Evolutionary conservation across 2,113 vertebrate species (phyloP), one percentile per base, ranked within the genome.

Genomic region (Xiphorhynchus elegans): DNA sequence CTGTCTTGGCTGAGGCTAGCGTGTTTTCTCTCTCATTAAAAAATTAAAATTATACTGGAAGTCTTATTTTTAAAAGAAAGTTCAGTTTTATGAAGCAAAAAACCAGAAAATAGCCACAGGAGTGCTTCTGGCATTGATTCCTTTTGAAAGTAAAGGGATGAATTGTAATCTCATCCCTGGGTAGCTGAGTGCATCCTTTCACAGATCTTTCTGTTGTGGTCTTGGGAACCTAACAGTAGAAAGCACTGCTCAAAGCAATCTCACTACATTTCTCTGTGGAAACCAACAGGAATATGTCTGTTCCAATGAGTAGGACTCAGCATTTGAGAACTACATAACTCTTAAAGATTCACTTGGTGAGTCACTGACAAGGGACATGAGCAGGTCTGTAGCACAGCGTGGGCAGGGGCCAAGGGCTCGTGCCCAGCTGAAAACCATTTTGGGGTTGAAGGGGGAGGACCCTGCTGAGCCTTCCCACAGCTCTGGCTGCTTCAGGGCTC

Each of bases 301-400:
- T 39, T 90, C 66, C 21, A 31, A 5, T 14, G 40, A 76, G 21
- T 5, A 77, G 50, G 20, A 37, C 16, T 90, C 0, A 0, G 11
- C 29, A 24, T 2, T 12, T 70, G 35, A 35, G 40, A 44, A 9
- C 76, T 23, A 21, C 17, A 28, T 12, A 7, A n/a, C 60, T 56
- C 33, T 40, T 49, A 46, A 50, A 60, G 62, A 25, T 49, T 53
- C 21, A 39, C 8, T 3, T 2, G 2, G 11, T 49, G 58, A 69
- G 44, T 84, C 64, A n/a, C 33, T 31, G 52, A 19, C 11, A 23
- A 52, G 63, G 39, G 26, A 9, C 1, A 1, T 4, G 25, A 63
- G 44, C 8, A 6, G 0, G 5, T 46, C 28, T 2, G 1, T 1
- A 11, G 37, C 58, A 49, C 44, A 33, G 52, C 0, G 0, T 2